Base-by-base conservation (phyloP, 2,113 vertebrate species). In the Crypturellus undulatus region DNA sequence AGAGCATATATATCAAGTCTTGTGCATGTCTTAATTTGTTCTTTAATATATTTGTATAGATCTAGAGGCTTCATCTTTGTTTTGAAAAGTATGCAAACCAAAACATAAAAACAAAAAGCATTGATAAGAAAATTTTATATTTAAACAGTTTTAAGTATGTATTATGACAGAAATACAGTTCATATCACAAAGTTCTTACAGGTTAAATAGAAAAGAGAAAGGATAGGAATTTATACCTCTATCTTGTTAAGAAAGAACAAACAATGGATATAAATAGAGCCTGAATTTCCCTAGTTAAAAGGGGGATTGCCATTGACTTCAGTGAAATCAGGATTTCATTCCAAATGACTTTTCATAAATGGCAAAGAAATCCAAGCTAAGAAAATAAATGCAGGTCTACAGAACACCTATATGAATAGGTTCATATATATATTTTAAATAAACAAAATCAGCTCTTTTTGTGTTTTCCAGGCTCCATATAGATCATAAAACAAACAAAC, bases 401-500 rank as follows among this genome's bases (percentile, higher is more conserved):
- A 42, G 47, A 88, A 71, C 12, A 51, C 3, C 34, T 51, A 64
- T 30, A 52, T 43, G 64, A 10, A 67, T 21, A 49, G 21, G 21
- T 49, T 49, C 21, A 22, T 49, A 24, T 49, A 49, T 49, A 22
- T 49, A 49, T 49, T 24, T 49, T 49, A 49, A 49, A 49, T 49
- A 81, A 86, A 79, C 28, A 84, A 86, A 86, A 92, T 90, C n/a
- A 67, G 0, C 12, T 51, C 9, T 40, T 88, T 84, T 49, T 79
- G 25, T 70, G 11, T 49, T 93, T 87, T 89, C 60, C 43, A 64
- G 47, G 5, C 16, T 82, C n/a, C 73, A 89, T 65, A 84, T 0
- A 0, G 28, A n/a, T 67, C 51, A 71, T 51, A 89, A 42, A 25
- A 22, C 28, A 71, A 84, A 60, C n/a, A n/a, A n/a, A n/a, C n/a